Conservation (phyloP, 2,888 invertebrate genomes). For the Cosmopolites sordidus region DNA sequence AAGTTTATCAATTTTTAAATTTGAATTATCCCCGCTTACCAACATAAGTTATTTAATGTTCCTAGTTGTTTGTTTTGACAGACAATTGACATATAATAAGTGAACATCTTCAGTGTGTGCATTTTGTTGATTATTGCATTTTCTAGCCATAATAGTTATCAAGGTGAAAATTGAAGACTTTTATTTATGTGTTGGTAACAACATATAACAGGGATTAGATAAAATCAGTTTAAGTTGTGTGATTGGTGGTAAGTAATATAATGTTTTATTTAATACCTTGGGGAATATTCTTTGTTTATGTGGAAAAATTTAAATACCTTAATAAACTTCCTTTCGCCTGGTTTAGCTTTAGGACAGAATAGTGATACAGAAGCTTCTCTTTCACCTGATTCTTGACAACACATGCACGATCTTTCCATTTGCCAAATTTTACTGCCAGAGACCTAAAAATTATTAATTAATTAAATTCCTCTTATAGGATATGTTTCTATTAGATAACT, state of each 20-base stretch:
- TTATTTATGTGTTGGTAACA: not conserved
- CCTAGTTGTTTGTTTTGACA: not conserved
- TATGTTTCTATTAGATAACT: not conserved
- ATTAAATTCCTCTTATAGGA: not conserved
- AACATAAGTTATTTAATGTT: not conserved
- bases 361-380: slow-evolving; percentile 84
- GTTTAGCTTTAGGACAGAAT: slow-evolving; percentile 84
- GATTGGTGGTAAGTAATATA: not conserved
- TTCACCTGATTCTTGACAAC: slow-evolving; percentile 91
- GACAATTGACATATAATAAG: not conserved
- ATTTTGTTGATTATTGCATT: not conserved
- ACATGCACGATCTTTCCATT: slow-evolving; percentile 93
- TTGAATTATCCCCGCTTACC: not conserved
- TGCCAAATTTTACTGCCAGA: slow-evolving; percentile 95
- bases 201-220: not conserved
- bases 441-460: slow-evolving; percentile 57
- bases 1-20: not conserved
- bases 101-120: not conserved
- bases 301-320: slow-evolving; percentile 55
- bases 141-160: not conserved
- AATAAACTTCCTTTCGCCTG: slow-evolving; percentile 78
- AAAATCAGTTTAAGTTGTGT: not conserved
- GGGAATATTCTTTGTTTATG: slow-evolving; percentile 11
- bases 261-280: not conserved
- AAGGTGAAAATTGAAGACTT: too few relatives aligned